These are phyloP conservation scores for Aptenodytes forsteri DNA, from an alignment of 2,113 vertebrate genomes.

Conservation along the genomic window DNA sequence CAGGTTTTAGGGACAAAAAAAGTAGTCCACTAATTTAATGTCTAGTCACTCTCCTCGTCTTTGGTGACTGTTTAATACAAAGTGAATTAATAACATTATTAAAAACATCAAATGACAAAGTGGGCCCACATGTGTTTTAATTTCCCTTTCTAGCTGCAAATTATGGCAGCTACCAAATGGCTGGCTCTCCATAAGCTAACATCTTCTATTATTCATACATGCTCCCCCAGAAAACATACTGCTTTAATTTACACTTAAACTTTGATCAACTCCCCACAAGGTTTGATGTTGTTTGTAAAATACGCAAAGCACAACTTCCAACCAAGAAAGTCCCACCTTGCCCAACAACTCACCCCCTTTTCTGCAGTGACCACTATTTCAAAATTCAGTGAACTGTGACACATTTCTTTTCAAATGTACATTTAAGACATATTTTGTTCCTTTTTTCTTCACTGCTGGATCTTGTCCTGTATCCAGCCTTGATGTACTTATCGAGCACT, in stretches of 20 bases:
- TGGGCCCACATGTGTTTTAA: neutral
- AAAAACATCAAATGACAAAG: neutral
- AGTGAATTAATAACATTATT: neutral
- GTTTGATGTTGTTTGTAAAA: neutral
- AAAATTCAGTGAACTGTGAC: neutral
- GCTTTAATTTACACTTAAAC: neutral
- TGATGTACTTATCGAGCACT: neutral
- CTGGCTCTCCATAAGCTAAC: neutral
- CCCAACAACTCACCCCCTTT: neutral
- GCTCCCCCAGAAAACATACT: neutral
- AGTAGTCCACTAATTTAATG: neutral
- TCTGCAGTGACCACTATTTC: neutral
- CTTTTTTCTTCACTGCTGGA: neutral
- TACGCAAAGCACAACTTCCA: neutral
- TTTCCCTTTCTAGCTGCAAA: neutral
- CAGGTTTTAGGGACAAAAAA: conserved; percentile 29
- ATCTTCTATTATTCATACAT: neutral
- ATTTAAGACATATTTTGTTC: neutral
- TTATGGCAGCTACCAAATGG: neutral
- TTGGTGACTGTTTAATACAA: neutral
- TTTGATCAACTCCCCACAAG: neutral
- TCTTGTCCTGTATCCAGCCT: neutral
- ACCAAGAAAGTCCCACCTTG: fast-evolving
- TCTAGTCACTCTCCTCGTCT: neutral
- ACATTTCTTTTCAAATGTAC: neutral